Evolutionary conservation across 2,888 invertebrate genomes (phyloP), one percentile per base, ranked within the genome.

Genomic region (Dolichopus griseipennis): DNA sequence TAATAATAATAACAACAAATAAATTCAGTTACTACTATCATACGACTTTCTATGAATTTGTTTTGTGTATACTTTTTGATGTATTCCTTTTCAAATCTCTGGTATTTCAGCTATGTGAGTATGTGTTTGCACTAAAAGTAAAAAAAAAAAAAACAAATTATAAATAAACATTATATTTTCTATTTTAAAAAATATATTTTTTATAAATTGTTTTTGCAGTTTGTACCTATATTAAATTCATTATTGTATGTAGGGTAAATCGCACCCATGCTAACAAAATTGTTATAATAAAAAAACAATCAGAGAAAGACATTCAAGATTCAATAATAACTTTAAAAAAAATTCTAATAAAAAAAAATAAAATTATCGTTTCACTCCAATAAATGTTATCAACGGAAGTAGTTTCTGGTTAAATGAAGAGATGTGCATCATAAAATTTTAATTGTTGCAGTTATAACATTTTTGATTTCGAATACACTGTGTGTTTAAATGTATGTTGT

Each of bases 91-190:
- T 52, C 15, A 18, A 52, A 52, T 52, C 52, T 52, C 18, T 52
- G 52, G 15, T 52, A 52, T 52, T 52, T 52, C 52, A n/a, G 52
- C 15, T 52, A n/a, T 52, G n/a, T 52, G 41, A 12, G 41, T 41
- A 41, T 41, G 52, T 52, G 52, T 52, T 52, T 52, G 52, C 52
- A 52, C 52, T 52, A 52, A 52, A 52, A 52, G 15, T 52, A 52
- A 6, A 52, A 37, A 15, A 52, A 52, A 1, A 52, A 52, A 6
- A 52, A 52, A 5, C 9, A 41, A 41, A 41, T 41, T 41, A 41
- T 12, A 41, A 41, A 41, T 41, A 41, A 41, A 41, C 41, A 41
- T 41, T 7, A 41, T 7, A 41, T 41, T 41, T 41, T 41, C 41
- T 41, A 41, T 41, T 12, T 15, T 41, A 1, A 41, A 12, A n/a